Conservation (phyloP, 2,888 invertebrate species). For the Leptura quadrifasciata region DNA sequence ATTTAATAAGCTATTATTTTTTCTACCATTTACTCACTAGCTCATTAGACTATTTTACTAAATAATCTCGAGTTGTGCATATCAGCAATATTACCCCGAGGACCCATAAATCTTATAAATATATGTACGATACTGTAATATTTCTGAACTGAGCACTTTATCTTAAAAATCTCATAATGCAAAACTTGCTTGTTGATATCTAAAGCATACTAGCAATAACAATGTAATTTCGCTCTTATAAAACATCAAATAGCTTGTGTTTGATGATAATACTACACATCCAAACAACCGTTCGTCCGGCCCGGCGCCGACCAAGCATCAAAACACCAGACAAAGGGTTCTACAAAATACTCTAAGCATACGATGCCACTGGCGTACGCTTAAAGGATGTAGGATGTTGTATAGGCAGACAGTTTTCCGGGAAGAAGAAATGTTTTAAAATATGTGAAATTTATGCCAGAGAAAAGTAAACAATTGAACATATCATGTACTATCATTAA, state of each 20-base stretch:
- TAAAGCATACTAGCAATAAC: conserved; percentile 48
- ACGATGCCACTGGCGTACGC: conserved; percentile 17
- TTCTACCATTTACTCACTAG: too few relatives aligned
- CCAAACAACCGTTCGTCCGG: conserved; percentile 61
- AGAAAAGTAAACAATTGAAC: too few relatives aligned
- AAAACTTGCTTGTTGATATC: conserved; percentile 57
- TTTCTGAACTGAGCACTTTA: conserved; percentile 4
- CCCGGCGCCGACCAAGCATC: conserved; percentile 61
- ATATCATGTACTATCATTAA: too few relatives aligned
- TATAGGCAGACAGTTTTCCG: too few relatives aligned
- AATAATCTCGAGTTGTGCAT: neutral
- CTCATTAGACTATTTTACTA: too few relatives aligned
- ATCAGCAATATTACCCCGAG: neutral
- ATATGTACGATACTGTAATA: neutral
- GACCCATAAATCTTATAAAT: neutral
- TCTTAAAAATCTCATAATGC: conserved; percentile 39
- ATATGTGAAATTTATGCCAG: too few relatives aligned
- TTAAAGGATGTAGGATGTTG: too few relatives aligned
- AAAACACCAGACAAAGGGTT: conserved; percentile 62
- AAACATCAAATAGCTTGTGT: conserved; percentile 63
- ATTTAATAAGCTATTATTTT: too few relatives aligned
- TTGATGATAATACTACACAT: conserved; percentile 64
- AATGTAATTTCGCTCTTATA: conserved; percentile 56
- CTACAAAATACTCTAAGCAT: conserved; percentile 43
- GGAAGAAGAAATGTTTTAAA: too few relatives aligned